phyloP scores from a whole-genome alignment of 2,888 invertebrate species.

The Caenorhabditis panamensis region DNA sequence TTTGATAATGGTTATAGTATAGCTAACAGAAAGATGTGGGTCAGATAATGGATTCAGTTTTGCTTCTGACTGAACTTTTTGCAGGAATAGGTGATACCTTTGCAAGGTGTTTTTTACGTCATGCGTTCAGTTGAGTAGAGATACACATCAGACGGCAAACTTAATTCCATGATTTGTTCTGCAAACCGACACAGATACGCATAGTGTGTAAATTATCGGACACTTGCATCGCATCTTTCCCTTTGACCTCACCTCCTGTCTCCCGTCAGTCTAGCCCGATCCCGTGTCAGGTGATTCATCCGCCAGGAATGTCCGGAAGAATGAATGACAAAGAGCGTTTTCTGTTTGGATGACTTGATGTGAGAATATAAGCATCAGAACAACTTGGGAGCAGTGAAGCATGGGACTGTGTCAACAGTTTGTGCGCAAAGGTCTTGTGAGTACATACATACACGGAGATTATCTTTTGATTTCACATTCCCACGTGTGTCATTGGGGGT shows the following conservation, averaged over 20 bases:
- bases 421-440: neutral
- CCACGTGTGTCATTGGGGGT: neutral
- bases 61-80: neutral
- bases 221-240: slow-evolving; percentile 24
- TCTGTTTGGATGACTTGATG: neutral
- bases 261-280: neutral
- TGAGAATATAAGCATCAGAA: neutral
- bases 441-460: neutral
- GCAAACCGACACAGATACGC: slow-evolving; percentile 4
- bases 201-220: slow-evolving; percentile 50
- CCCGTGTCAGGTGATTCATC: slow-evolving; percentile 47
- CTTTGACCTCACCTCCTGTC: neutral
- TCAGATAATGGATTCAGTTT: neutral
- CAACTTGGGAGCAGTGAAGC: slow-evolving; percentile 35
- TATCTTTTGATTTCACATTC: neutral
- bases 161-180: neutral
- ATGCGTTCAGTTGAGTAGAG: neutral
- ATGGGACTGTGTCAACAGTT: slow-evolving; percentile 8
- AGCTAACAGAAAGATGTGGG: neutral
- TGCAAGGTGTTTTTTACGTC: neutral
- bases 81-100: neutral
- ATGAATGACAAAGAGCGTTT: neutral
- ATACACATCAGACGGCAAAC: slow-evolving; percentile 39
- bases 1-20: slow-evolving; percentile 5
- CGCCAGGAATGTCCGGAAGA: neutral